A percentile compares a stretch with the other conserved stretches of the same genome.
These are phyloP conservation scores for Esperia sulphurella DNA, from an alignment of 2,888 invertebrate species.

Conservation along the genomic window DNA sequence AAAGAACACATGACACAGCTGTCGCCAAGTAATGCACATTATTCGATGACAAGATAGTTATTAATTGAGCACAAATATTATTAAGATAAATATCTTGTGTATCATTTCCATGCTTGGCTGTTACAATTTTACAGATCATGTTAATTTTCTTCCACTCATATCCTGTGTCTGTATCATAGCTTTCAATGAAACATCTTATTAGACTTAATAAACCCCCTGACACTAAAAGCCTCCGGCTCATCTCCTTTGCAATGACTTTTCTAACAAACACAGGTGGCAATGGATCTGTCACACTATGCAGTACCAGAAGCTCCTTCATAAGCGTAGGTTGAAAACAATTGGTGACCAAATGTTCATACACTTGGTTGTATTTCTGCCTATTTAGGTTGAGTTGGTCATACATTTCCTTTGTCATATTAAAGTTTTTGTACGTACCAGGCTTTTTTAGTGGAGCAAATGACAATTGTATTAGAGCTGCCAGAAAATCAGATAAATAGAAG, in stretches of 20 bases:
- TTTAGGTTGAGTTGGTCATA: conserved; percentile 73
- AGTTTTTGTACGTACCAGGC: conserved; percentile 62
- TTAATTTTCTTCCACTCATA: conserved; percentile 84
- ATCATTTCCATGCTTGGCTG: conserved; percentile 69
- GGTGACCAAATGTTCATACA: conserved; percentile 72
- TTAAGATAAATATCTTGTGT: conserved; percentile 71
- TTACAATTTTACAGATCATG: conserved; percentile 82
- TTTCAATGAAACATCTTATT: conserved; percentile 82
- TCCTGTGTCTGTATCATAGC: conserved; percentile 73
- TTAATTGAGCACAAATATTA: conserved; percentile 75
- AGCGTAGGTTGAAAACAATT: conserved; percentile 80
- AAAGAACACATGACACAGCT: conserved; percentile 77
- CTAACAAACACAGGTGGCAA: conserved; percentile 81
- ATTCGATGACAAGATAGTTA: conserved; percentile 61
- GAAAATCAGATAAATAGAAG: conserved; percentile 78
- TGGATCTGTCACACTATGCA: conserved; percentile 76
- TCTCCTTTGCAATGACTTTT: conserved; percentile 77
- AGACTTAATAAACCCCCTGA: conserved; percentile 83
- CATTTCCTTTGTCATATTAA: conserved; percentile 78
- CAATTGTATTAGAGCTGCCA: conserved; percentile 85
- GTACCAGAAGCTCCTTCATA: conserved; percentile 84
- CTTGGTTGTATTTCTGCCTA: conserved; percentile 64
- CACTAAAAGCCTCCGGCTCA: conserved; percentile 79
- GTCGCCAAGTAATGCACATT: conserved; percentile 66
- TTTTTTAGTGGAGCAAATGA: conserved; percentile 82